A percentile compares a stretch with the other conserved stretches of the same genome.
phyloP scores from a whole-genome alignment of 2,888 invertebrate species.

The Calliscelio sp. region DNA sequence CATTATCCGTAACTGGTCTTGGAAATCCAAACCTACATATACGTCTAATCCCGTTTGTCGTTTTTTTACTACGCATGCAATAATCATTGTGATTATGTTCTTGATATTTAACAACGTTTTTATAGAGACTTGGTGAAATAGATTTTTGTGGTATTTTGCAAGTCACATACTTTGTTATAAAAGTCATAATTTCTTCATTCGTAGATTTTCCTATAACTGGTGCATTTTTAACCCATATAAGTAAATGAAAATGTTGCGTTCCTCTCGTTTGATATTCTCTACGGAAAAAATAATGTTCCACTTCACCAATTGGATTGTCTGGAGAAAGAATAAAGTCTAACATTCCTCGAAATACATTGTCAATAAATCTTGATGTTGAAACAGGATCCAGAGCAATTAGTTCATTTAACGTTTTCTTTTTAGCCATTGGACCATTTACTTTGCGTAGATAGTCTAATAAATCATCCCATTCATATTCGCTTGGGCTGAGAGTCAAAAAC shows the following conservation, averaged over 20 bases:
- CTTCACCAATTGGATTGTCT: background rate
- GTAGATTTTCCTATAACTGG: constrained; percentile 74
- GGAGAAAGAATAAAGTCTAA: constrained; percentile 1
- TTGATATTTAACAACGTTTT: background rate
- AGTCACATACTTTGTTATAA: background rate
- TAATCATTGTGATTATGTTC: constrained; percentile 2
- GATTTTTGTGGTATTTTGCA: constrained; percentile 32
- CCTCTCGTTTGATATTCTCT: background rate
- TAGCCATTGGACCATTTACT: constrained; percentile 74
- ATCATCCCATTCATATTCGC: constrained; percentile 73
- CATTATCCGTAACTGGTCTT: constrained; percentile 58
- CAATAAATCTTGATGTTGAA: constrained; percentile 20
- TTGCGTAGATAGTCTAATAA: constrained; percentile 75
- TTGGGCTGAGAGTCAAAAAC: constrained; percentile 75
- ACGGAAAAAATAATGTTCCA: background rate
- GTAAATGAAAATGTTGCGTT: constrained; percentile 73
- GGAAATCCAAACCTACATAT: constrained; percentile 75
- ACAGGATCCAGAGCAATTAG: constrained; percentile 19
- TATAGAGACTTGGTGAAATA: constrained; percentile 67
- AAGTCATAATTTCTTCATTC: constrained; percentile 38
- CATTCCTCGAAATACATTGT: constrained; percentile 33
- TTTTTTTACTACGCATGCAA: constrained; percentile 12
- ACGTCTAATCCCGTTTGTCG: constrained; percentile 12
- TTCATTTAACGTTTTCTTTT: constrained; percentile 73
- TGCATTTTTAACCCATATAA: constrained; percentile 79